These are phyloP conservation scores for Liasis olivaceus DNA, from an alignment of 2,797 vertebrate genomes.

Conservation along the genomic window DNA sequence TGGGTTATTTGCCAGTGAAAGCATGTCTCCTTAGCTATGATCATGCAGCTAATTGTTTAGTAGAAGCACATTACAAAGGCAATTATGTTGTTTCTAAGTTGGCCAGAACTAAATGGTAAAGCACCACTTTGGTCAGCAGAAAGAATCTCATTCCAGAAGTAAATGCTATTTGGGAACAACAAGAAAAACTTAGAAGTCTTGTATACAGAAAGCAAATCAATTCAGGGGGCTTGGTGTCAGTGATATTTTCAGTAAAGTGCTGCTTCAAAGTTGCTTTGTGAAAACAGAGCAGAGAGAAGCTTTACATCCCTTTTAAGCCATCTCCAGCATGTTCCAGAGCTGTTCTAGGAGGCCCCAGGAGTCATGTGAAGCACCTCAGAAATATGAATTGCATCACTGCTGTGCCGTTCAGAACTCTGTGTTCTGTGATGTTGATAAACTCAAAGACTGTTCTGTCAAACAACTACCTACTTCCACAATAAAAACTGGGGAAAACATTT, in stretches of 20 bases:
- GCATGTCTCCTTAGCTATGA: not conserved
- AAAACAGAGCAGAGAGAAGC: not conserved
- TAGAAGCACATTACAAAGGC: not conserved
- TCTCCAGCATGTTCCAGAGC: not conserved
- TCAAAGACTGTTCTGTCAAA: not conserved
- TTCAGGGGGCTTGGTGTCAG: not conserved
- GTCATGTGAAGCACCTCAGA: not conserved
- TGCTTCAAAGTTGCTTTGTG: not conserved
- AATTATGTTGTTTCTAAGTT: not conserved
- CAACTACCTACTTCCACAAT: not conserved
- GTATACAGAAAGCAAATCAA: not conserved
- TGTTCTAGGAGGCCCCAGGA: not conserved
- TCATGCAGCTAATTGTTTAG: not conserved
- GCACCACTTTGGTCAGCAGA: not conserved
- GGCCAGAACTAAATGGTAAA: not conserved
- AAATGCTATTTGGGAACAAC: not conserved
- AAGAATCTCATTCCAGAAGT: not conserved
- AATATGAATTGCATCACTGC: too few species aligned
- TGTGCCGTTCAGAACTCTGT: not conserved
- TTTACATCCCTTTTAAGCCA: not conserved
- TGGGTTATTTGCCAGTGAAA: not conserved
- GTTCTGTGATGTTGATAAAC: not conserved
- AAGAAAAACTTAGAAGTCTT: not conserved
- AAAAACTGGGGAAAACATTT: not conserved
- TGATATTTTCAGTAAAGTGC: not conserved